Evolutionary conservation across 2,888 invertebrate species (phyloP), one percentile per base, ranked within the genome.

Genomic region (Spicauda simplicius): DNA sequence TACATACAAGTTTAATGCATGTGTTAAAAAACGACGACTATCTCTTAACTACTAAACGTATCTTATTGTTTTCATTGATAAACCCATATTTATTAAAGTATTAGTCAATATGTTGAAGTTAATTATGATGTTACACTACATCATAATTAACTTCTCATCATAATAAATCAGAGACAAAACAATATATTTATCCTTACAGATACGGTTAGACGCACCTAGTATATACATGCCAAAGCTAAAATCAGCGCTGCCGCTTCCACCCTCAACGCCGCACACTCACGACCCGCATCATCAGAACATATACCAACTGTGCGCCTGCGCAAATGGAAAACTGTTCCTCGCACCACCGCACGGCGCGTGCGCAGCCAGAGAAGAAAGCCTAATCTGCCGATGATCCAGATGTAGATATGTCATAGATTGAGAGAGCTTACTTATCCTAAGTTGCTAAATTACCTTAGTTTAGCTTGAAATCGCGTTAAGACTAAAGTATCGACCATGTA

Each of bases 241-340:
- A 72, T 95, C 95, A 14, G 95, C 94, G 1, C 82, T 94, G 69
- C 94, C 95, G 8, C 84, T 94, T 33, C 91, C 94, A 2, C 83
- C 94, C 2, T 90, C 94, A 30, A 80, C 92, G 10, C 80, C 91
- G 12, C 94, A 94, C 75, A 72, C 86, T 61, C 94, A 93, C 71
- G 95, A 91, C 76, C 91, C 94, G 0, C 91, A 93, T 66, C 93
- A 94, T 82, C 95, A 95, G 85, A 95, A 96, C 80, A 96, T 97
- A 76, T 97, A 96, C 90, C 98, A 98, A 89, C 91, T 98, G 75
- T 98, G 98, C 90, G 97, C 97, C 73, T 98, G 98, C 86, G 96
- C 96, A 45, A 97, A 97, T 84, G 98, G 98, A 55, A 97, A 97
- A 84, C 93, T 98, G 69, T 98, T 98, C 85, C 94, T 98, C 30